Percentiles rank a stretch among this genome's conserved stretches.
Evolutionary conservation across 2,888 invertebrate genomes (phyloP).

Genomic region (Malacosoma neustria): DNA sequence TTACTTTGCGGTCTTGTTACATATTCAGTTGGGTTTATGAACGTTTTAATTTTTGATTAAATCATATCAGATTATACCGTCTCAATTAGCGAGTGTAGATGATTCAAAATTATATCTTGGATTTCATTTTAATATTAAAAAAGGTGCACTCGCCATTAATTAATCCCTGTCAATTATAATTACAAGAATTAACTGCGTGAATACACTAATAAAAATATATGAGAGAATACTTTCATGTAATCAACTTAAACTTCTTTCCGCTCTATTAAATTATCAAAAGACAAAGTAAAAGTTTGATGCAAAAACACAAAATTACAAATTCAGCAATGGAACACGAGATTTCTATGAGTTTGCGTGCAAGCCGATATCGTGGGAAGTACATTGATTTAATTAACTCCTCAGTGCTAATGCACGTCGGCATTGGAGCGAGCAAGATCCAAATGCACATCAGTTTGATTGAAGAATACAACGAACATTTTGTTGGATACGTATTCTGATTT

Average conservation of each 20-base stretch:
- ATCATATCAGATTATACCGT: no score
- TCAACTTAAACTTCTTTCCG: neutral
- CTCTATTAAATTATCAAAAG: neutral
- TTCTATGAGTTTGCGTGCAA: slow-evolving; percentile 25
- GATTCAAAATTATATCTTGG: no score
- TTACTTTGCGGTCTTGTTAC: slow-evolving; percentile 16
- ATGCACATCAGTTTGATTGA: slow-evolving; percentile 34
- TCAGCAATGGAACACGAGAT: slow-evolving; percentile 15
- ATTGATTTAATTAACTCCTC: slow-evolving; percentile 46
- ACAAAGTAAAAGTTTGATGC: slow-evolving; percentile 12
- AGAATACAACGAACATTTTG: slow-evolving; percentile 17
- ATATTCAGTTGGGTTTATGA: slow-evolving; percentile 21
- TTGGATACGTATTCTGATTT: no score
- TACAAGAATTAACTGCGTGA: no score
- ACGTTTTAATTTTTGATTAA: slow-evolving; percentile 6
- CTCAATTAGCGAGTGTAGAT: no score
- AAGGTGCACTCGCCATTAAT: no score
- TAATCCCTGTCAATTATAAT: no score
- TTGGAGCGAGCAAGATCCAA: slow-evolving; percentile 29
- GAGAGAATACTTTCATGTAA: neutral
- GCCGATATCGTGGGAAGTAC: slow-evolving; percentile 41
- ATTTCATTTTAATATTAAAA: no score
- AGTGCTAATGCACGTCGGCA: slow-evolving; percentile 16
- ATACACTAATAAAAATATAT: neutral
- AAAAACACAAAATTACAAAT: slow-evolving; percentile 7